These are phyloP conservation scores for Tipula unca DNA, from an alignment of 2,888 invertebrate species.

Conservation along the genomic window DNA sequence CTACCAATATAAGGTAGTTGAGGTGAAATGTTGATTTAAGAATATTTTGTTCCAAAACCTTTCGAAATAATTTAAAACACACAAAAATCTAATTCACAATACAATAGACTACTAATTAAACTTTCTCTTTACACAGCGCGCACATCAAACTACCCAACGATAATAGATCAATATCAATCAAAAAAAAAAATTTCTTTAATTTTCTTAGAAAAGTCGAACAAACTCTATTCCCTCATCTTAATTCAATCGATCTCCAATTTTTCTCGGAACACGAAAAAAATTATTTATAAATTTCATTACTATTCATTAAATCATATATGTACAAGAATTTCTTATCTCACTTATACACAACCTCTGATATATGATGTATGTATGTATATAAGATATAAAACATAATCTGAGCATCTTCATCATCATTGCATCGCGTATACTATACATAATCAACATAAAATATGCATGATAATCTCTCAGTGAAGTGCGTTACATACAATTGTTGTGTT, in stretches of 20 bases:
- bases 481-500: slow-evolving; percentile 2
- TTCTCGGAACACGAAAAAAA: background rate
- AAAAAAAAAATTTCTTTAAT: background rate
- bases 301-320: background rate
- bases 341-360: background rate
- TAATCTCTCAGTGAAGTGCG: background rate
- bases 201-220: background rate
- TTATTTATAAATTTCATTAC: background rate
- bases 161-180: slow-evolving; percentile 14
- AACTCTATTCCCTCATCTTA: background rate
- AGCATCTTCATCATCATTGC: slow-evolving; percentile 4
- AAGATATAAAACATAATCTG: background rate
- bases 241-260: background rate
- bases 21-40: slow-evolving; percentile 1
- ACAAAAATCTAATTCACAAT: background rate
- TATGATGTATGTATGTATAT: background rate
- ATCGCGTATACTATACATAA: background rate
- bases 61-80: background rate
- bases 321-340: background rate
- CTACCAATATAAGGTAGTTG: background rate
- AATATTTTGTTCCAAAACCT: background rate
- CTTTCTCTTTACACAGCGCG: background rate
- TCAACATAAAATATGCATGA: slow-evolving; percentile 9
- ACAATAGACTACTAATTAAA: background rate
- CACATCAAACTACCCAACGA: background rate